Evolutionary conservation across 2,797 vertebrate genomes (phyloP).

Genomic region (Spinus pinus): DNA sequence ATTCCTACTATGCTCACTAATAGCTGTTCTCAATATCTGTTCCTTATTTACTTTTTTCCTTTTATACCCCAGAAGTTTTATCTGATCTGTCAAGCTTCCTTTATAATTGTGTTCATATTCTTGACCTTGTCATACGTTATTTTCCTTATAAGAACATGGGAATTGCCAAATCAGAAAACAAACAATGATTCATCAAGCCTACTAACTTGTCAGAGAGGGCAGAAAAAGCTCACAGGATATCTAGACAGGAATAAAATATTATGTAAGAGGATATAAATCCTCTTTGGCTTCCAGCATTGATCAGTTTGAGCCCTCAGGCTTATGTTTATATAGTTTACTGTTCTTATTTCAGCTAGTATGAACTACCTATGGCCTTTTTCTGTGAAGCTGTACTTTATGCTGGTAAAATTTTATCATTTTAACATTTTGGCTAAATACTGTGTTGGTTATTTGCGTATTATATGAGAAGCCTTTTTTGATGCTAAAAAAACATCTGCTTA

Average conservation of each 20-base stretch:
- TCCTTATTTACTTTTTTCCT: slow-evolving; percentile 24
- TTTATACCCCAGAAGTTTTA: slow-evolving; percentile 18
- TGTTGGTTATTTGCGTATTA: background rate
- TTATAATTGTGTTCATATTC: slow-evolving; percentile 49
- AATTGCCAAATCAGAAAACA: slow-evolving; percentile 55
- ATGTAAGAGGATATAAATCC: slow-evolving; percentile 14
- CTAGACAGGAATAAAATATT: background rate
- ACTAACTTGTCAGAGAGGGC: slow-evolving; percentile 38
- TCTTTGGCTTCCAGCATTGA: slow-evolving; percentile 26
- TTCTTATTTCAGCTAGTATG: background rate
- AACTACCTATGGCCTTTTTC: background rate
- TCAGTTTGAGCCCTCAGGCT: slow-evolving; percentile 30
- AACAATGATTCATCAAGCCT: slow-evolving; percentile 46
- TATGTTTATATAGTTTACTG: background rate
- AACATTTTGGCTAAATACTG: background rate
- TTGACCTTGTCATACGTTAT: slow-evolving; percentile 54
- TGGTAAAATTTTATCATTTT: background rate
- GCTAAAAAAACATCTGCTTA: background rate
- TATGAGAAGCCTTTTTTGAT: background rate
- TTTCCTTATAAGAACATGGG: slow-evolving; percentile 43
- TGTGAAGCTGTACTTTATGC: background rate
- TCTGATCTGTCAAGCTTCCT: slow-evolving; percentile 48
- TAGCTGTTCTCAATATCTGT: background rate
- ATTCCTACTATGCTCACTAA: background rate
- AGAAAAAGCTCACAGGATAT: slow-evolving; percentile 29